Evolutionary conservation across 2,888 invertebrate genomes (phyloP), one percentile per base, ranked within the genome.

Genomic region (Desoria tigrina): DNA sequence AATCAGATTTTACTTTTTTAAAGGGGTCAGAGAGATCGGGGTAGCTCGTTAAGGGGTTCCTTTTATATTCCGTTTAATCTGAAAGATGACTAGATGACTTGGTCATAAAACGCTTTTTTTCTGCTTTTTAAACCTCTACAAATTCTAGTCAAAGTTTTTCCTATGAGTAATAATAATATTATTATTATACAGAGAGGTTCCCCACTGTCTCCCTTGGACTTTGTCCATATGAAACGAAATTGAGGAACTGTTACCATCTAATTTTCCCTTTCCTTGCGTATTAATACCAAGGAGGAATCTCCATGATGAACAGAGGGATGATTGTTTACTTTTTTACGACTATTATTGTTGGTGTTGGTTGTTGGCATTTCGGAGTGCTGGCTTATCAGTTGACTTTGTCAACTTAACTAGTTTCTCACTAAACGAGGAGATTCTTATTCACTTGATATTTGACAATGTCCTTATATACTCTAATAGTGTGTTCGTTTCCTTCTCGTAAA

Each of bases 81-180:
- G 4, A 11, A n/a, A n/a, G n/a, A n/a, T n/a, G n/a, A n/a, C n/a
- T n/a, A 45, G 45, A 45, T 45, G 45, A 45, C 45, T 45, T 16
- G 16, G 45, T 45, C 45, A 45, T 45, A 45, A 45, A 45, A 45
- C n/a, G n/a, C n/a, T n/a, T n/a, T n/a, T n/a, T n/a, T n/a, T n/a
- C n/a, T n/a, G n/a, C 16, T 21, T 32, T 32, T 32, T 32, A 45
- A 45, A 45, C n/a, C 45, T 16, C 9, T 6, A 45, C 45, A 18
- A 18, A 18, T 18, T 45, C 45, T 45, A 3, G 6, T 4, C 9
- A 6, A 18, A 18, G 4, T 45, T 45, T 45, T 45, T 45, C 16
- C 16, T 6, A 6, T 45, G 45, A 45, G 45, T 21, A 6, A 6
- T 45, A 6, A 16, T 45, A 32, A 32, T 32, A 32, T 7, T 32